Percentiles rank a stretch among this genome's conserved stretches.
These are phyloP conservation scores for Turritopsis dohrnii DNA, from an alignment of 30 jellyfish, hydroid and myxozoan species.

Conservation along the genomic window DNA sequence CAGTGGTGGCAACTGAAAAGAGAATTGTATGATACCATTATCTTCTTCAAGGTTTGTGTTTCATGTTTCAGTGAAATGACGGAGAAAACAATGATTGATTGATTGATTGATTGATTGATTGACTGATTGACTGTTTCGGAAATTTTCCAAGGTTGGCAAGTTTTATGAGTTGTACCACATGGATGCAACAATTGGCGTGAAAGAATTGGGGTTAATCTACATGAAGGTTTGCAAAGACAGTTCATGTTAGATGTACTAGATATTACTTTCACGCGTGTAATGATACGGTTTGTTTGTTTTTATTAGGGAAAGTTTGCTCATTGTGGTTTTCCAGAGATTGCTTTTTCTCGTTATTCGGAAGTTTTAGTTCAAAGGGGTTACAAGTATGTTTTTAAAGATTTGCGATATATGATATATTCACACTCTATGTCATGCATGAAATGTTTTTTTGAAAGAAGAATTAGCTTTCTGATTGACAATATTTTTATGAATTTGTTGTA, in stretches of 20 bases:
- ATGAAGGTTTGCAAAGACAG: constrained; percentile 61
- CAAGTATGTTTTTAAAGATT: constrained; percentile 39
- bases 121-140: neutral
- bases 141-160: constrained; percentile 67
- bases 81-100: too few relatives aligned
- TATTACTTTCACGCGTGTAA: neutral
- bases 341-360: constrained; percentile 78
- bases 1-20: constrained; percentile 95
- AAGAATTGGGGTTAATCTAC: constrained; percentile 73
- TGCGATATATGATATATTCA: too few relatives aligned
- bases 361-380: constrained; percentile 80
- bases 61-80: neutral
- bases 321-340: constrained; percentile 97
- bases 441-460: neutral
- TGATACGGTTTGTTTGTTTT: neutral
- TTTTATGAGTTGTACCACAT: constrained; percentile 88
- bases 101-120: too few relatives aligned
- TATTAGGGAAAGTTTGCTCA: constrained; percentile 90
- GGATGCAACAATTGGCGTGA: constrained; percentile 96
- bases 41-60: constrained; percentile 76
- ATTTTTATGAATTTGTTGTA: constrained; percentile 4
- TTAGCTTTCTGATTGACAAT: neutral
- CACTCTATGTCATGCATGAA: too few relatives aligned
- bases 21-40: constrained; percentile 68
- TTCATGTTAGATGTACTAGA: neutral